phyloP scores from a whole-genome alignment of 2,888 invertebrate species.

The Syrista parreyssii region DNA sequence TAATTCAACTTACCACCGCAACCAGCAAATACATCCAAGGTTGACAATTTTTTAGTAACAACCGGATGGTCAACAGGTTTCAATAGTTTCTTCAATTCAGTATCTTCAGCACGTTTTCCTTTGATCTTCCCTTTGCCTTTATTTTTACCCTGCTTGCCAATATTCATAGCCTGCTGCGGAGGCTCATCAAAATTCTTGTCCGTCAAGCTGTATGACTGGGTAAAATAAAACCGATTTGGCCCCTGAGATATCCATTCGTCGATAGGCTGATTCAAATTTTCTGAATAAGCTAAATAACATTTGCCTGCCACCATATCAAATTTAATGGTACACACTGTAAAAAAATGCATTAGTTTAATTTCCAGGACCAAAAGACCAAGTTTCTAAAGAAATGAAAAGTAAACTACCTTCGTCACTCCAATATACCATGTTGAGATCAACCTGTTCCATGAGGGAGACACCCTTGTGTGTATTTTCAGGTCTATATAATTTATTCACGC shows the following conservation, averaged over 20 bases:
- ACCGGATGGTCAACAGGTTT: conserved; percentile 56
- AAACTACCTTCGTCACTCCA: conserved; percentile 79
- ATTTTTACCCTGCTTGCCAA: conserved; percentile 74
- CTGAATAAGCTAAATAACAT: conserved; percentile 76
- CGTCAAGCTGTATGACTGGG: conserved; percentile 73
- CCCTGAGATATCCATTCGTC: conserved; percentile 75
- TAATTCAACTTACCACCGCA: conserved; percentile 74
- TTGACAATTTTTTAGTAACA: conserved; percentile 70
- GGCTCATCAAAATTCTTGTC: conserved; percentile 72
- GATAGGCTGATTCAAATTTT: conserved; percentile 69
- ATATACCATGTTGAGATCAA: conserved; percentile 80
- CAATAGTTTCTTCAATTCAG: conserved; percentile 45
- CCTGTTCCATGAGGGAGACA: conserved; percentile 69
- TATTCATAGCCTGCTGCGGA: conserved; percentile 70
- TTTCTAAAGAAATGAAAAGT: conserved; percentile 12
- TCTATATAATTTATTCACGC: conserved; percentile 78
- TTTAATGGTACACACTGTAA: conserved; percentile 68
- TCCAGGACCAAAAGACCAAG: conserved; percentile 12
- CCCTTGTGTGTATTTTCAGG: conserved; percentile 80
- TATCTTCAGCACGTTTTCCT: conserved; percentile 58
- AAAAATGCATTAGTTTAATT: conserved; percentile 7
- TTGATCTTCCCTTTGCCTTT: conserved; percentile 76
- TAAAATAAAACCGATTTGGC: conserved; percentile 80
- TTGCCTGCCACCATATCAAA: conserved; percentile 76
- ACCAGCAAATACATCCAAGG: conserved; percentile 87